Conservation (phyloP, 2,113 vertebrate species). For the Sylvietta virens region DNA sequence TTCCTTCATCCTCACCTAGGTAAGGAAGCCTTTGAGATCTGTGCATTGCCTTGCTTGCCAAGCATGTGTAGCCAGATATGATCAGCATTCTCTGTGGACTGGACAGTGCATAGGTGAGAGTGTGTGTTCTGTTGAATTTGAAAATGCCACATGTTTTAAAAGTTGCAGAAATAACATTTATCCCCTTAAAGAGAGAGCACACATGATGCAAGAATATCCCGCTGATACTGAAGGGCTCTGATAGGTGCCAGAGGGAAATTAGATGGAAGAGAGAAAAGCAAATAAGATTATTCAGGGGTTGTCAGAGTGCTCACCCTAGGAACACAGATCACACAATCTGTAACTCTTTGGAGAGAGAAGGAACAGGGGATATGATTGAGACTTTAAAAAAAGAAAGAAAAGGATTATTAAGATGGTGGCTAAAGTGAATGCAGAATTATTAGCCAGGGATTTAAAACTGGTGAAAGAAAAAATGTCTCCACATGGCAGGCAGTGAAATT, state of each 20-base stretch:
- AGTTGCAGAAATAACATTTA: background rate
- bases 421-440: background rate
- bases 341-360: background rate
- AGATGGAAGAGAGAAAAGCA: background rate
- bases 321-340: background rate
- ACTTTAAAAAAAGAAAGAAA: background rate
- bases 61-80: slow-evolving; percentile 87
- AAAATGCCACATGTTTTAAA: background rate
- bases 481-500: background rate
- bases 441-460: background rate
- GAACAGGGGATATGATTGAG: background rate
- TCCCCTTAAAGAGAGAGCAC: background rate
- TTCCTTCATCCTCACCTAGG: slow-evolving; percentile 63
- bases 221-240: background rate
- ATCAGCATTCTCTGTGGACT: slow-evolving; percentile 92
- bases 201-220: background rate
- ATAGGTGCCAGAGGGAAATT: background rate
- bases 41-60: slow-evolving; percentile 85
- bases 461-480: background rate
- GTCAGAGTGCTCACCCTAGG: background rate
- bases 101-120: slow-evolving; percentile 85
- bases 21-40: slow-evolving; percentile 87
- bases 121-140: background rate
- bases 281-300: background rate
- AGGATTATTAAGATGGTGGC: background rate